Evolutionary conservation across 2,113 vertebrate species (phyloP).

Genomic region (Cyphomyrus plagiostoma): DNA sequence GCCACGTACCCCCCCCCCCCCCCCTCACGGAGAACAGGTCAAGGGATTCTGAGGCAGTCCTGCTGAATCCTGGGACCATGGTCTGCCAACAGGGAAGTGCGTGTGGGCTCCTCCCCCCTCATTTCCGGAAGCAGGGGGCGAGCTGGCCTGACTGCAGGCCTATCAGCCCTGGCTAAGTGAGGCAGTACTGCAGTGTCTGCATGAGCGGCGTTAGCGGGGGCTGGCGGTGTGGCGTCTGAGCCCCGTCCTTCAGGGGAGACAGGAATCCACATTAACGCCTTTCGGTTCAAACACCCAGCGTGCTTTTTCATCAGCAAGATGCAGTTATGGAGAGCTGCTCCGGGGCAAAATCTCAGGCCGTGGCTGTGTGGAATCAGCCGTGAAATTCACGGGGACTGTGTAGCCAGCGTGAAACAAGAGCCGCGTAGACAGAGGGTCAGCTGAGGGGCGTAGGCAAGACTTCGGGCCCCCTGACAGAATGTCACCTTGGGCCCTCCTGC

Average conservation of each 20-base stretch:
- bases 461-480: neutral
- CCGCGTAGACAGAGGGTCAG: neutral
- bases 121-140: neutral
- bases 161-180: slow-evolving; percentile 57
- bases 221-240: neutral
- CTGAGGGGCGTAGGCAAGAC: neutral
- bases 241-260: neutral
- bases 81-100: neutral
- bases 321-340: neutral
- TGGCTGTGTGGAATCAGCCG: neutral
- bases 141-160: slow-evolving; percentile 37
- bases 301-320: neutral
- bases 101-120: neutral
- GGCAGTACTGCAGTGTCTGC: neutral
- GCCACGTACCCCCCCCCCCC: neutral
- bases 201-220: neutral
- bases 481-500: neutral
- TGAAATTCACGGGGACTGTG: neutral
- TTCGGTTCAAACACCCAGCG: neutral
- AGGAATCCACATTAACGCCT: neutral
- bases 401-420: neutral
- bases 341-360: neutral
- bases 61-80: neutral
- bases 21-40: slow-evolving; percentile 23
- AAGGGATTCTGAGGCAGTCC: neutral